phyloP scores from a whole-genome alignment of 2,113 vertebrate genomes.

The Myotis davidii region DNA sequence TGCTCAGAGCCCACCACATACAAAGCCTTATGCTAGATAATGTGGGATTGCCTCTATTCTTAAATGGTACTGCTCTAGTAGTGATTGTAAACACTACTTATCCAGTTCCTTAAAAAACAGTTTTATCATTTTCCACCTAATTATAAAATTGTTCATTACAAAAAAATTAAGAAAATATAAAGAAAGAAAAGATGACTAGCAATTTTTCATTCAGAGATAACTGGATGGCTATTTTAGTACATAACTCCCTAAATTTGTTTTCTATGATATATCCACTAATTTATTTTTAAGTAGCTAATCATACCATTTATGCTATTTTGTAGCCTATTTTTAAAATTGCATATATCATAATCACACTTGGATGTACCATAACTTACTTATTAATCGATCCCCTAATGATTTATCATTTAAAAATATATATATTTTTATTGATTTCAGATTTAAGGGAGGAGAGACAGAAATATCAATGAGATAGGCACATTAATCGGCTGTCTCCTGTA shows the following conservation, averaged over 20 bases:
- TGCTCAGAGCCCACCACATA: not conserved
- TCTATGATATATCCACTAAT: not conserved
- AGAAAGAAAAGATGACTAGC: not conserved
- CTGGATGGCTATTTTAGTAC: not conserved
- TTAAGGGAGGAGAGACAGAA: too few species aligned
- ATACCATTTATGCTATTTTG: not conserved
- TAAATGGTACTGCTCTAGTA: not conserved
- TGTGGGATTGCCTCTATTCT: not conserved
- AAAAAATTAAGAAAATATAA: not conserved
- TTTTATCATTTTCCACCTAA: not conserved
- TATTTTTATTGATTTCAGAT: too few species aligned
- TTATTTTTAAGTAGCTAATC: not conserved
- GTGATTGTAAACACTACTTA: not conserved
- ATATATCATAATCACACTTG: not conserved
- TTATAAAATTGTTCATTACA: not conserved
- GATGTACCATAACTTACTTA: not conserved
- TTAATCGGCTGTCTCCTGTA: too few species aligned
- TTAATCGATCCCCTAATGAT: not conserved
- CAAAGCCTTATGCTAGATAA: not conserved
- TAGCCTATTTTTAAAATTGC: constrained; percentile 43
- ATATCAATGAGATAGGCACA: too few species aligned
- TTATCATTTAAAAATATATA: not conserved
- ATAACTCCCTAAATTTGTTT: not conserved
- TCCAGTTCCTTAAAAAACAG: not conserved
- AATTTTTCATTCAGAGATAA: constrained; percentile 24